These are phyloP conservation scores for Spialia ferax DNA, from an alignment of 2,888 invertebrate species.

Conservation along the genomic window DNA sequence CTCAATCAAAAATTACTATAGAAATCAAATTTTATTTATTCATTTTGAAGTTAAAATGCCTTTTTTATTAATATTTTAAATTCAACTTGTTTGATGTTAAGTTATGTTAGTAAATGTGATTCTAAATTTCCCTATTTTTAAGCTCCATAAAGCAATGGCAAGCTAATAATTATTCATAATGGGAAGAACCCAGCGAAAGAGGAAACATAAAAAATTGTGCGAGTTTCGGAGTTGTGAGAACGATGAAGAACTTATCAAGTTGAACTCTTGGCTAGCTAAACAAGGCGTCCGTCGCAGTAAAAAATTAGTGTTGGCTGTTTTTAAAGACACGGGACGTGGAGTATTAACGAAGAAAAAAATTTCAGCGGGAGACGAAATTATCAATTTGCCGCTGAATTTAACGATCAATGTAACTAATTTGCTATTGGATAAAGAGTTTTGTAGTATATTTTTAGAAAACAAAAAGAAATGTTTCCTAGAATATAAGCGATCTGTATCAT, in stretches of 20 bases:
- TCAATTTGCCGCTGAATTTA: slow-evolving; percentile 86
- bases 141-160: not conserved
- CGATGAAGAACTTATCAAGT: slow-evolving; percentile 69
- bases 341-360: slow-evolving; percentile 88
- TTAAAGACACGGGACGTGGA: slow-evolving; percentile 91
- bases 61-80: slow-evolving; percentile 4
- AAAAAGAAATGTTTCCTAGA: slow-evolving; percentile 74
- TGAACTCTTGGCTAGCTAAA: slow-evolving; percentile 84
- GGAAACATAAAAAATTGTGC: slow-evolving; percentile 64
- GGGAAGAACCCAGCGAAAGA: slow-evolving; percentile 83
- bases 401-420: slow-evolving; percentile 87
- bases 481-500: slow-evolving; percentile 76
- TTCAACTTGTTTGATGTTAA: not conserved
- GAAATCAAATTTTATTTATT: too few relatives aligned
- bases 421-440: slow-evolving; percentile 84
- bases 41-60: too few relatives aligned
- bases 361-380: slow-evolving; percentile 84
- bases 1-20: too few relatives aligned
- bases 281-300: slow-evolving; percentile 86
- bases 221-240: slow-evolving; percentile 68
- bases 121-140: not conserved
- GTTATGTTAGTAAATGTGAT: not conserved
- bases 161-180: slow-evolving; percentile 55
- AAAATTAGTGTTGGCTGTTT: slow-evolving; percentile 86
- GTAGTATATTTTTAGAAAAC: slow-evolving; percentile 76